These are phyloP conservation scores for Drosophila neutralis DNA, from an alignment of 2,888 invertebrate genomes.

Conservation along the genomic window DNA sequence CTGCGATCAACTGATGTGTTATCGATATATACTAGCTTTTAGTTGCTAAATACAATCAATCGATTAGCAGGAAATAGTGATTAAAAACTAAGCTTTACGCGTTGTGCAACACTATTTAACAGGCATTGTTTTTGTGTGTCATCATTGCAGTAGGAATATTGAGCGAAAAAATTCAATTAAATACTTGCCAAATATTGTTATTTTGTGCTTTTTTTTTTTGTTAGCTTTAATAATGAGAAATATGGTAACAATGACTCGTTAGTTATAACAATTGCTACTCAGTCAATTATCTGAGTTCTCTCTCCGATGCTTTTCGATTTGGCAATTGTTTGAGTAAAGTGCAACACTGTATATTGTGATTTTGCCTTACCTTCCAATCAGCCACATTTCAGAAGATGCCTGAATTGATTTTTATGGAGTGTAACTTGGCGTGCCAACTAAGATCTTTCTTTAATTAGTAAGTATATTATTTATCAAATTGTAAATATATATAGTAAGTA, in stretches of 20 bases:
- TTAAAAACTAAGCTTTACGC: too few species aligned
- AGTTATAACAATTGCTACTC: neutral
- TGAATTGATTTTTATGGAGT: neutral
- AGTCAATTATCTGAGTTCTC: neutral
- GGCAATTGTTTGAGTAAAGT: neutral
- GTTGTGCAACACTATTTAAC: too few species aligned
- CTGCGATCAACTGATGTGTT: too few species aligned
- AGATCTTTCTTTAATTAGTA: neutral
- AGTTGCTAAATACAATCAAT: too few species aligned
- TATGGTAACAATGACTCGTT: neutral
- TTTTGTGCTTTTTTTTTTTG: neutral
- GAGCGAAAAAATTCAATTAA: too few species aligned
- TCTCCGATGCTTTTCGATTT: neutral
- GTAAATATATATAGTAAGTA: neutral
- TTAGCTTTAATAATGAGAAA: neutral
- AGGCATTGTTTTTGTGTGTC: too few species aligned
- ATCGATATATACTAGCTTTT: too few species aligned
- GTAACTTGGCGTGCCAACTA: neutral
- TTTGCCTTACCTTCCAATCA: neutral
- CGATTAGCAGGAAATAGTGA: too few species aligned
- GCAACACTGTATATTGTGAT: neutral
- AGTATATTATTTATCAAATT: conserved; percentile 13
- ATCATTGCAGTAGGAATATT: too few species aligned
- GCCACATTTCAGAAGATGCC: conserved; percentile 5
- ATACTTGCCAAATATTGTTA: neutral